Base-by-base conservation (phyloP, 2,113 vertebrate genomes). In the Alligator mississippiensis region DNA sequence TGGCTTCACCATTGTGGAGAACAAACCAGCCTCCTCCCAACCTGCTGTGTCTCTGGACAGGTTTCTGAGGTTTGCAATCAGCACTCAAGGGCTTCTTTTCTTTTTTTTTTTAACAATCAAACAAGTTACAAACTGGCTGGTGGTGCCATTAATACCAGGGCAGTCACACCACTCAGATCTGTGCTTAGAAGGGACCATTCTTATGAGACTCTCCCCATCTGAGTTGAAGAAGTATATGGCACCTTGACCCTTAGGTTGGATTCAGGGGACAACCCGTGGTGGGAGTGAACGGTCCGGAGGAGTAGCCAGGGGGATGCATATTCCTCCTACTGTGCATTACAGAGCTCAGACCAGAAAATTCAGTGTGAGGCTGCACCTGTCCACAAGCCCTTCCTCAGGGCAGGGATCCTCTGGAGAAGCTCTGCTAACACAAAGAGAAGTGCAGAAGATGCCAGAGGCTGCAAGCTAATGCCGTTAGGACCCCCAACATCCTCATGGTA, bases 1-100 rank as follows among this genome's bases (percentile, higher is more conserved):
- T 81, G 76, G 61, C 55, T 24, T 13, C 70, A 55, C 59, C 60
- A 94, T 96, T 90, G 94, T 92, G 95, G 70, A 80, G 89, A 78
- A 30, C 34, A 82, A 86, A 95, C 34, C 58, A 87, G 0, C 85
- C 62, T 25, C 82, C 5, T 61, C 58, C 85, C 81, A 89, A 76
- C 82, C 75, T 80, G 90, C n/a, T 90, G 61, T 16, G 14, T 8
- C 17, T 68, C 30, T 19, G n/a, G 9, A 21, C n/a, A n/a, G 18
- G 21, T 68, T 68, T 84, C 92, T 91, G 78, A 61, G 94, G 76
- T 90, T 88, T 84, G 87, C 34, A 9, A 47, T 47, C 47, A 47
- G 9, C 47, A 47, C 2, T 47, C 47, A 47, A 47, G 47, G 47
- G 47, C 47, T 47, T 47, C 47, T 47, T 47, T 7, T 47, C 47